Base-by-base conservation (phyloP, 2,888 invertebrate species). In the Drosophila eohydei region DNA sequence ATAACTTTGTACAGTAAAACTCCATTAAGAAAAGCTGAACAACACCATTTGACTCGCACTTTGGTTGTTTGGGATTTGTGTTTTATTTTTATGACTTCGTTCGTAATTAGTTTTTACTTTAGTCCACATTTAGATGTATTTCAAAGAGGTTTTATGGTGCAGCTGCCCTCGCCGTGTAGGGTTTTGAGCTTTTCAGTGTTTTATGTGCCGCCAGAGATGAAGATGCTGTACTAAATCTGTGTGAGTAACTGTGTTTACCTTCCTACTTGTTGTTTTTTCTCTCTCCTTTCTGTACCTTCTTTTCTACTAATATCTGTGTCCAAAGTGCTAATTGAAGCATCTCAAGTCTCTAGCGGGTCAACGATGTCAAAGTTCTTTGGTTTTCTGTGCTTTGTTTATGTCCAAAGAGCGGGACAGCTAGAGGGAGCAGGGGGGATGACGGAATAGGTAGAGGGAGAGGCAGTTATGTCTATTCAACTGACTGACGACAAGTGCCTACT, bases 291-390 rank as follows among this genome's bases (percentile, higher is more conserved):
- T 61, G 16, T 44, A 21, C 21, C 80, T 80, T 84, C 70, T 74
- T n/a, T 48, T 30, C 70, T 54, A 79, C 88, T 84, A 84, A 88
- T 85, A 84, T 83, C 72, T 88, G 88, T 84, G 79, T 88, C 84
- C 85, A 88, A 84, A 88, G 88, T 83, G 85, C 88, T 84, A 84
- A 84, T 88, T 84, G 84, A 81, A 88, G 85, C 88, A 73, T 71
- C 85, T 78, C 48, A 41, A 46, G 63, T 66, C 70, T 52, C 61
- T 32, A 28, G 50, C 28, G 65, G 64, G 82, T 85, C 72, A 81
- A 32, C 8, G 5, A 21, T 12, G 71, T 82, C 78, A 84, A 84
- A 84, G 84, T 85, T 84, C 83, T 78, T 80, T 77, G 63, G 58
- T 65, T 75, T 61, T 73, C 67, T 74, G 68, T 70, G 62, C 58